phyloP scores from a whole-genome alignment of 2,888 invertebrate species.

The Julus scandinavius region DNA sequence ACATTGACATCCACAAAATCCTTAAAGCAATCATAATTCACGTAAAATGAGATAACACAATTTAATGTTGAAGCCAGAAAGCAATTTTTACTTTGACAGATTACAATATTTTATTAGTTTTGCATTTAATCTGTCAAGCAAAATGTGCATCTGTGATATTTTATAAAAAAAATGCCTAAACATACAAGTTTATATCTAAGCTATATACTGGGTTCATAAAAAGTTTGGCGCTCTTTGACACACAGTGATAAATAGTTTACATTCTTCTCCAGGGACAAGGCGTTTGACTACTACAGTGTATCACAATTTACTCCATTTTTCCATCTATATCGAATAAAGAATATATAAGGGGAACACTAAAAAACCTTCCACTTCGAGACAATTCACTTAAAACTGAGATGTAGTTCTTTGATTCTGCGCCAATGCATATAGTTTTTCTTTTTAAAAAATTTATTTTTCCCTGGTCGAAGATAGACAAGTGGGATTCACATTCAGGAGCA shows the following conservation, averaged over 20 bases:
- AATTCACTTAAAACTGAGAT: constrained; percentile 17
- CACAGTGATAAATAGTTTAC: constrained; percentile 40
- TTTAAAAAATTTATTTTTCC: constrained; percentile 48
- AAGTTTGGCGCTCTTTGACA: constrained; percentile 7
- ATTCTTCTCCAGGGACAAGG: constrained; percentile 33
- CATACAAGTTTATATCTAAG: background rate
- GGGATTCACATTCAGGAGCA: constrained; percentile 44
- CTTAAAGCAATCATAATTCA: no score
- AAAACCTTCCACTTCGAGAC: background rate
- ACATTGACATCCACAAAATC: no score
- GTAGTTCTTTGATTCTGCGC: constrained; percentile 12
- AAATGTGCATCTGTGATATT: no score
- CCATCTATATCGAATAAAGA: constrained; percentile 27
- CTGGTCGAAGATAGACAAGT: constrained; percentile 39
- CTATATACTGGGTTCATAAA: background rate
- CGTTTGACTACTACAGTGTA: background rate
- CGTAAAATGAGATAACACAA: no score
- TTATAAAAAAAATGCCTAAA: no score
- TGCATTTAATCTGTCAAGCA: no score
- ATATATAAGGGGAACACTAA: background rate
- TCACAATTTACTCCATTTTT: constrained; percentile 47
- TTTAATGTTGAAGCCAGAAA: no score
- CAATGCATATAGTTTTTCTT: constrained; percentile 8
- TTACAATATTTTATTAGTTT: no score
- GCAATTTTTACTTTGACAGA: no score